phyloP scores from a whole-genome alignment of 2,113 vertebrate species.

The Rhombomys opimus region DNA sequence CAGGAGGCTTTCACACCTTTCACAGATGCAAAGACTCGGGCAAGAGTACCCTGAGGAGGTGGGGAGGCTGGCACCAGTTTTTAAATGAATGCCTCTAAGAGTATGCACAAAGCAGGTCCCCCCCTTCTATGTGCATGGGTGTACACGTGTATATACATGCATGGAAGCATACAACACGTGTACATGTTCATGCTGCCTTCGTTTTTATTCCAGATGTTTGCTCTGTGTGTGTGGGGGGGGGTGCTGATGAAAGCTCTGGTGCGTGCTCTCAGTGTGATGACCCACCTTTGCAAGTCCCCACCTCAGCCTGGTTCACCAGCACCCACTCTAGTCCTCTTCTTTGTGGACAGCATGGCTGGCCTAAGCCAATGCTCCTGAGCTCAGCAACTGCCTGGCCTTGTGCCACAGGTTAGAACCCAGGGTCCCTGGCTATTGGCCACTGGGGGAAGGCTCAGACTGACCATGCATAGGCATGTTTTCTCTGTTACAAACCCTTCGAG shows the following conservation, averaged over 20 bases:
- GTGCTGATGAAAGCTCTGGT: too few relatives aligned
- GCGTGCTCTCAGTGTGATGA: not conserved
- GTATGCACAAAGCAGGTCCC: not conserved
- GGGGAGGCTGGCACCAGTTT: not conserved
- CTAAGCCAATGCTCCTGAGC: not conserved
- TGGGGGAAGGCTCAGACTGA: not conserved
- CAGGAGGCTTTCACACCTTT: not conserved
- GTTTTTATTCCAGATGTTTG: not conserved
- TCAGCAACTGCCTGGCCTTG: too few relatives aligned
- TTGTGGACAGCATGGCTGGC: accelerated
- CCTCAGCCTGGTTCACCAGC: not conserved
- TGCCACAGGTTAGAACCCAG: not conserved
- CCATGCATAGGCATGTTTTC: not conserved
- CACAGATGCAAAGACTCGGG: not conserved
- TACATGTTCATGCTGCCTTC: not conserved
- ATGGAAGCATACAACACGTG: too few relatives aligned
- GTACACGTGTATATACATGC: too few relatives aligned
- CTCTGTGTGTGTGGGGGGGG: not conserved
- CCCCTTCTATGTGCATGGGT: not conserved
- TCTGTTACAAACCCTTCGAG: accelerated
- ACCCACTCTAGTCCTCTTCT: not conserved
- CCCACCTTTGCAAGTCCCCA: not conserved
- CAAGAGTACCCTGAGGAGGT: not conserved
- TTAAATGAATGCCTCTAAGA: not conserved
- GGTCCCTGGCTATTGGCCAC: not conserved